Percentiles rank a stretch among this genome's conserved stretches.
Evolutionary conservation across 2,888 invertebrate species (phyloP).

Genomic region (Terebella lapidaria): DNA sequence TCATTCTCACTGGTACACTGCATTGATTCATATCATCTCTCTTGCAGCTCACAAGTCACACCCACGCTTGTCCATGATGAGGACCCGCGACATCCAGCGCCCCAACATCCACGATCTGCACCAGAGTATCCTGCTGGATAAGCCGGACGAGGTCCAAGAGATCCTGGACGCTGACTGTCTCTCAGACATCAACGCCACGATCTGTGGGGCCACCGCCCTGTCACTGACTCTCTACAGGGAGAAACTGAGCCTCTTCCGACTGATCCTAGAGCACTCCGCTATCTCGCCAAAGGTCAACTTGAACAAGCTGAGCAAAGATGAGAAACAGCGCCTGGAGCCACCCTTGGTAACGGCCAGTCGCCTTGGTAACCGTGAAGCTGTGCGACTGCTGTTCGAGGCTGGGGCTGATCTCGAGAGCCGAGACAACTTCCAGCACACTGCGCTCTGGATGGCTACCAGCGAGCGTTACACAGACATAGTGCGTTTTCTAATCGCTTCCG

Average conservation of each 20-base stretch:
- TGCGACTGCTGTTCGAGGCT: slow-evolving; percentile 36
- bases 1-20: too few relatives aligned
- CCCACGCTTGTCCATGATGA: too few relatives aligned
- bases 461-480: slow-evolving; percentile 17
- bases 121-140: background rate
- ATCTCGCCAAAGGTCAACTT: slow-evolving; percentile 36
- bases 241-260: slow-evolving; percentile 38
- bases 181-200: slow-evolving; percentile 44
- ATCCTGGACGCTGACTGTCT: slow-evolving; percentile 11
- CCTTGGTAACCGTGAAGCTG: slow-evolving; percentile 46
- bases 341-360: slow-evolving; percentile 52
- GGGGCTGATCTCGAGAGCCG: slow-evolving; percentile 45
- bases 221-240: slow-evolving; percentile 47
- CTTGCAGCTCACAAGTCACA: too few relatives aligned
- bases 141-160: slow-evolving; percentile 2
- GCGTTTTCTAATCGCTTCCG: slow-evolving; percentile 13
- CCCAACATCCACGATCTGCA: slow-evolving; percentile 12
- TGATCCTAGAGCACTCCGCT: slow-evolving; percentile 44
- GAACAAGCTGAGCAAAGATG: slow-evolving; percentile 46
- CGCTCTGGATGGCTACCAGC: slow-evolving; percentile 25
- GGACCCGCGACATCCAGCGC: too few relatives aligned
- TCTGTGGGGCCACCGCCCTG: slow-evolving; percentile 47
- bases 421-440: slow-evolving; percentile 28
- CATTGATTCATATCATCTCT: too few relatives aligned
- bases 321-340: slow-evolving; percentile 45